These are phyloP conservation scores for Leucoma salicis DNA, from an alignment of 2,888 invertebrate genomes.

Conservation along the genomic window DNA sequence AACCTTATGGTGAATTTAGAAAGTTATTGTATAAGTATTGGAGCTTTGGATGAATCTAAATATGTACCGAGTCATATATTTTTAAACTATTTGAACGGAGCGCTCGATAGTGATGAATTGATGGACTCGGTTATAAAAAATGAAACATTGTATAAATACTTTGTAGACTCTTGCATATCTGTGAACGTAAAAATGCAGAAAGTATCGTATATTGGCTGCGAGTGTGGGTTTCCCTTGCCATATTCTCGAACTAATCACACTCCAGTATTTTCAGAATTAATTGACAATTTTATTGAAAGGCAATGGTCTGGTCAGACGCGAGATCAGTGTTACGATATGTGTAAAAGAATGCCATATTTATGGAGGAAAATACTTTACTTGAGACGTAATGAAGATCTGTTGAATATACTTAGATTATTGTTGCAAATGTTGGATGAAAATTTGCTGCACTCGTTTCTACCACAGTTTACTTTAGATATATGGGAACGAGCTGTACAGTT, in stretches of 20 bases:
- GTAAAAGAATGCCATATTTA: constrained; percentile 83
- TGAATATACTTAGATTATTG: constrained; percentile 78
- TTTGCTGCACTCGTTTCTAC: constrained; percentile 77
- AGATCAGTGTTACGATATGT: constrained; percentile 75
- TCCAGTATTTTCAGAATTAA: constrained; percentile 79
- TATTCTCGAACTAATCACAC: constrained; percentile 61
- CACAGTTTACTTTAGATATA: constrained; percentile 79
- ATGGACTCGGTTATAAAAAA: constrained; percentile 61
- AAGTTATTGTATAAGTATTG: constrained; percentile 66
- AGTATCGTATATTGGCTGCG: constrained; percentile 72
- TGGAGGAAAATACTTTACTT: constrained; percentile 82
- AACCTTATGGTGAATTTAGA: constrained; percentile 64
- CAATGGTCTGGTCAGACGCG: constrained; percentile 67
- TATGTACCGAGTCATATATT: constrained; percentile 68
- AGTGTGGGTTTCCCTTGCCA: constrained; percentile 83
- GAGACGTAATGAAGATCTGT: constrained; percentile 71
- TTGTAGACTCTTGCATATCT: constrained; percentile 82
- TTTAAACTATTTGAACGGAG: constrained; percentile 61
- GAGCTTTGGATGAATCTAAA: constrained; percentile 62
- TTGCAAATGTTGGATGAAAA: constrained; percentile 83
- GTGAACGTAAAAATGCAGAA: constrained; percentile 72
- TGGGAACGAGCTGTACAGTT: constrained; percentile 82
- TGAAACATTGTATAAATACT: constrained; percentile 72
- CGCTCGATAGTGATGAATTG: constrained; percentile 45
- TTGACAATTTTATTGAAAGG: constrained; percentile 79